phyloP scores from a whole-genome alignment of 2,113 vertebrate genomes.

The Tenrec ecaudatus region DNA sequence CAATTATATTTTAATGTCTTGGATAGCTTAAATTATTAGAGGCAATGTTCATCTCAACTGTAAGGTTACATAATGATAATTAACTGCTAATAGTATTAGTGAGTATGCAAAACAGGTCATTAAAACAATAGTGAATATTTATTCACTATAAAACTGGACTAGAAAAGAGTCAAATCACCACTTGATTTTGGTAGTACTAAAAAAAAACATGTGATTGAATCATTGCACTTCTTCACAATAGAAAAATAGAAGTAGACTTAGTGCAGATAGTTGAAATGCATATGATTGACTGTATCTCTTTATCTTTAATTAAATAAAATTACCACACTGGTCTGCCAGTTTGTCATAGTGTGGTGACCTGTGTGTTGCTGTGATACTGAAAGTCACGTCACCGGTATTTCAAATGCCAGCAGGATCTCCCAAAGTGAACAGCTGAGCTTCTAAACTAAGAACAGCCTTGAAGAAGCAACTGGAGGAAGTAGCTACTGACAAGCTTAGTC shows the following conservation, averaged over 20 bases:
- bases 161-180: background rate
- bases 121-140: background rate
- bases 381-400: too few species aligned
- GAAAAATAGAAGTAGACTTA: background rate
- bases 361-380: too few species aligned
- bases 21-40: slow-evolving; percentile 37
- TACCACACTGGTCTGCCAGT: too few species aligned
- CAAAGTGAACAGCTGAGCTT: too few species aligned
- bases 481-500: too few species aligned
- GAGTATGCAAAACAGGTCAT: slow-evolving; percentile 6
- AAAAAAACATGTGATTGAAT: background rate
- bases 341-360: too few species aligned
- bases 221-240: background rate
- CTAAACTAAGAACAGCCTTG: too few species aligned
- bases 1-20: slow-evolving; percentile 48
- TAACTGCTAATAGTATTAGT: background rate
- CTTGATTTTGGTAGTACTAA: slow-evolving; percentile 6
- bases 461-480: too few species aligned
- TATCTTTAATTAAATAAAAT: background rate
- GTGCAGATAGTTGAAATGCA: slow-evolving; percentile 17
- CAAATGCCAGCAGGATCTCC: too few species aligned
- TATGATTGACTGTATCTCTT: background rate
- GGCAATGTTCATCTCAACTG: background rate
- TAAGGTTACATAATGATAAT: slow-evolving; percentile 1
- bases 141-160: background rate